These are phyloP conservation scores for Heliconius hermathena DNA, from an alignment of 1,140 invertebrate genomes.

Conservation along the genomic window DNA sequence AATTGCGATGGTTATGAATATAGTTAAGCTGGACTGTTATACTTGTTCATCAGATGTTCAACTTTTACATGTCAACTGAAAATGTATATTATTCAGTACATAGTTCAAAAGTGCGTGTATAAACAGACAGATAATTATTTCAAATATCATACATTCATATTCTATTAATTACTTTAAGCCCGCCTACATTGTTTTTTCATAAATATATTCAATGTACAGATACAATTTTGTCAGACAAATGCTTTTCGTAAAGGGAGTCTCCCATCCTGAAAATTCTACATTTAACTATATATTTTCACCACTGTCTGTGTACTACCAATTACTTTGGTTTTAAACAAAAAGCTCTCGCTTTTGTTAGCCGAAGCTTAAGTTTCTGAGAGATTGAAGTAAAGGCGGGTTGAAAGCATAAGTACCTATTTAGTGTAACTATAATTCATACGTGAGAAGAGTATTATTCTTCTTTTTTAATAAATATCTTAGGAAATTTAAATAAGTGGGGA, in stretches of 20 bases:
- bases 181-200: no score
- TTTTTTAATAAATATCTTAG: neutral
- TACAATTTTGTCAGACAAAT: neutral
- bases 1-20: no score
- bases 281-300: slow-evolving; percentile 1
- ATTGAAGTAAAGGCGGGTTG: neutral
- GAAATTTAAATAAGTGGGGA: neutral
- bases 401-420: slow-evolving; percentile 2
- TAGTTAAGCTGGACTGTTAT: no score
- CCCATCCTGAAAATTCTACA: neutral
- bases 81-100: no score
- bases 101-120: no score
- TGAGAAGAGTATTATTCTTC: neutral
- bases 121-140: no score
- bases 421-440: neutral
- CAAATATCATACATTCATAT: no score
- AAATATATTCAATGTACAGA: no score
- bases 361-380: slow-evolving; percentile 19
- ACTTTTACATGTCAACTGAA: no score
- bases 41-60: no score
- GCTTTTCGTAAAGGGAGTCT: neutral
- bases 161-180: no score
- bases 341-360: slow-evolving; percentile 8
- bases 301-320: slow-evolving; percentile 21
- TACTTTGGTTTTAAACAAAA: slow-evolving; percentile 22